These are phyloP conservation scores for Macaca nemestrina DNA, from an alignment of 2,113 vertebrate species.

Conservation along the genomic window DNA sequence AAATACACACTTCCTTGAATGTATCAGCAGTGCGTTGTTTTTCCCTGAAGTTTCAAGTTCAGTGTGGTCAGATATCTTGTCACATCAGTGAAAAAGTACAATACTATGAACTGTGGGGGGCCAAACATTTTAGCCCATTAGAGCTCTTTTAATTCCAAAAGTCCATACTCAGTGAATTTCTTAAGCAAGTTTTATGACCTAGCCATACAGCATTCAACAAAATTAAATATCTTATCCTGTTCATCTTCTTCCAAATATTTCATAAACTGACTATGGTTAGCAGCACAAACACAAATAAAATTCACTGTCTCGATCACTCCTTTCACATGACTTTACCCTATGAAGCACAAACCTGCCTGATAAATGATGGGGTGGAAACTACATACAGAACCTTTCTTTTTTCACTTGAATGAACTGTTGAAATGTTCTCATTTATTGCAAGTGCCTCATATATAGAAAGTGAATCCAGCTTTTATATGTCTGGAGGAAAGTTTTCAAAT, in stretches of 20 bases:
- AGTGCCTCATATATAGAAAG: constrained; percentile 9
- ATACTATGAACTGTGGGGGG: background rate
- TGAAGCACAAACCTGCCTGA: background rate
- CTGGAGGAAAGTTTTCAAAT: constrained; percentile 8
- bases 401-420: constrained; percentile 12
- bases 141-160: background rate
- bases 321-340: constrained; percentile 13
- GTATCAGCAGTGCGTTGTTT: background rate
- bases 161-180: background rate
- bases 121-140: background rate
- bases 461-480: background rate
- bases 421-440: constrained; percentile 43
- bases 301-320: background rate
- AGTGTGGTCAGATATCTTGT: background rate
- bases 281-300: background rate
- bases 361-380: background rate
- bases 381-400: background rate
- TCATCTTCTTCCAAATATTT: constrained; percentile 31
- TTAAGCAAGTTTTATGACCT: constrained; percentile 27
- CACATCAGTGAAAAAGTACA: background rate
- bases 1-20: background rate
- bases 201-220: constrained; percentile 6
- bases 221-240: constrained; percentile 49
- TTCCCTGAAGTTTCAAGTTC: background rate
- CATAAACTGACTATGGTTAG: constrained; percentile 17